These are phyloP conservation scores for Virgularia gustaviana DNA, from an alignment of 92 coral and sea anemone species.

Conservation along the genomic window DNA sequence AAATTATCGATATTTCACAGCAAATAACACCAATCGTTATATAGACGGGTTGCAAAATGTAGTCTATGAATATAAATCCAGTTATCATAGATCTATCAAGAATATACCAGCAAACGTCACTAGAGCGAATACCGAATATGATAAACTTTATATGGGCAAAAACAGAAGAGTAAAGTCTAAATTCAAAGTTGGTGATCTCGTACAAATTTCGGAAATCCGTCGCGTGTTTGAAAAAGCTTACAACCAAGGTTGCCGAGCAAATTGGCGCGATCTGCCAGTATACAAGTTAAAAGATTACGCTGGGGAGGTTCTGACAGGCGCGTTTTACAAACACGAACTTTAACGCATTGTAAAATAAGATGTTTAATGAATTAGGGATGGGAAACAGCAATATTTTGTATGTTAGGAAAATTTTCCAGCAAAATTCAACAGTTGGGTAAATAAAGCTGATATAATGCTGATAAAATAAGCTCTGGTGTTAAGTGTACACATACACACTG, in stretches of 20 bases:
- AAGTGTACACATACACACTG: no score
- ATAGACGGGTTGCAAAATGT: conserved; percentile 28
- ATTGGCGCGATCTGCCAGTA: conserved; percentile 2
- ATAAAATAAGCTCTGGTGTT: no score
- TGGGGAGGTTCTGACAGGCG: no score
- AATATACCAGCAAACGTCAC: conserved; percentile 31
- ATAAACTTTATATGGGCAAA: not conserved
- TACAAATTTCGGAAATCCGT: not conserved
- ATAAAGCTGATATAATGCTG: no score
- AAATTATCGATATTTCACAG: conserved; percentile 52
- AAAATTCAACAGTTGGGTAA: no score
- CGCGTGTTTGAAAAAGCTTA: not conserved
- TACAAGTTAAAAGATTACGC: not conserved
- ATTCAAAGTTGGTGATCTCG: no score
- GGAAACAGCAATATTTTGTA: no score
- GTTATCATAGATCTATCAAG: conserved; percentile 33
- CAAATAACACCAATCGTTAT: conserved; percentile 7
- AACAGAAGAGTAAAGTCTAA: not conserved
- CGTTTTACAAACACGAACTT: no score
- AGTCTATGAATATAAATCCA: conserved; percentile 29
- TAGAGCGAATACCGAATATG: not conserved
- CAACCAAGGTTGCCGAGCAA: not conserved
- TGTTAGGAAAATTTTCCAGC: no score
- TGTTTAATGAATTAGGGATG: no score
- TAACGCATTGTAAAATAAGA: no score